Evolutionary conservation across 2,888 invertebrate species (phyloP).

Genomic region (Cataglyphis albicans): DNA sequence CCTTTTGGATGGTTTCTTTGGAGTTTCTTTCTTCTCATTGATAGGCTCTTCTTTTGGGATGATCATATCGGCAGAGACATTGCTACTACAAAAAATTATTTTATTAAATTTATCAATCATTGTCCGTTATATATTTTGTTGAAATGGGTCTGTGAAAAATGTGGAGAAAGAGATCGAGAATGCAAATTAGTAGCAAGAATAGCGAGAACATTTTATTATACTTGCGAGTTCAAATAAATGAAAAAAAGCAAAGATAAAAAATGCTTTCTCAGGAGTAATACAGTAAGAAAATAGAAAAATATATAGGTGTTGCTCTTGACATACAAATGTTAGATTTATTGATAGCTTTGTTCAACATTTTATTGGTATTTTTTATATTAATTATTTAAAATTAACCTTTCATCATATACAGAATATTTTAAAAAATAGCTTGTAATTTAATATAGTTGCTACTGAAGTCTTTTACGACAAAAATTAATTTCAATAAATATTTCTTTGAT

Average conservation of each 20-base stretch:
- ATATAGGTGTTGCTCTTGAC: too few species aligned
- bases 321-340: too few species aligned
- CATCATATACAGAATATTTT: not conserved
- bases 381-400: not conserved
- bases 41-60: constrained; percentile 51
- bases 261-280: too few species aligned
- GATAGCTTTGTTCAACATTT: not conserved
- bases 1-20: constrained; percentile 88
- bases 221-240: too few species aligned
- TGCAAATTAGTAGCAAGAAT: too few species aligned
- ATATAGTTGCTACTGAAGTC: not conserved
- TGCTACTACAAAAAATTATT: not conserved
- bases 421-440: not conserved
- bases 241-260: too few species aligned
- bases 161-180: too few species aligned
- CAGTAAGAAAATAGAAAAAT: too few species aligned
- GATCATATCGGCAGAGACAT: not conserved
- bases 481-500: not conserved
- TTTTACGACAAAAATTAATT: not conserved
- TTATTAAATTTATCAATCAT: not conserved
- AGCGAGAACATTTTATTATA: too few species aligned
- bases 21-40: constrained; percentile 64
- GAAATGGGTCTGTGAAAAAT: too few species aligned
- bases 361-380: not conserved
- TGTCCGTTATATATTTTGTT: too few species aligned